These are phyloP conservation scores for Idaea aversata DNA, from an alignment of 2,888 invertebrate species.

Conservation along the genomic window DNA sequence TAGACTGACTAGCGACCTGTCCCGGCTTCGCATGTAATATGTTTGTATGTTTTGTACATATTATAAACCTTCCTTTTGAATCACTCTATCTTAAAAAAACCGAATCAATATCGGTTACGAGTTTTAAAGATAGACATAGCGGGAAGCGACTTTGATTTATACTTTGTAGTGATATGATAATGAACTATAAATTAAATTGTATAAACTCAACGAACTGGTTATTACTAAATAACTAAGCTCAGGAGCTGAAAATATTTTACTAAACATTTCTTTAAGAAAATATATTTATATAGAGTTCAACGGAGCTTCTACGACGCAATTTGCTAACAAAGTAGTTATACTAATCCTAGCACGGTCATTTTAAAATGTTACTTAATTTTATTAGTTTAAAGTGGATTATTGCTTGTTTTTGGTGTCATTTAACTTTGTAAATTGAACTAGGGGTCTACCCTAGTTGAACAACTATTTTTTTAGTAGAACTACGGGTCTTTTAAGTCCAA, in stretches of 20 bases:
- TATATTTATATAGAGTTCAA: background rate
- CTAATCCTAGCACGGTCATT: background rate
- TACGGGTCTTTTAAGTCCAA: too few species aligned
- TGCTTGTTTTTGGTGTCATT: background rate
- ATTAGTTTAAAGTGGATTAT: background rate
- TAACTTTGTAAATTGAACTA: background rate
- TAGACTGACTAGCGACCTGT: too few species aligned
- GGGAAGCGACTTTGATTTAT: background rate
- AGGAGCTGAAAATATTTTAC: background rate
- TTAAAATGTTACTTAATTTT: background rate
- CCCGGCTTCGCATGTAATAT: too few species aligned
- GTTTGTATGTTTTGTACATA: too few species aligned
- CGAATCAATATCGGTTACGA: too few species aligned
- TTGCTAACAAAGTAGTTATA: background rate
- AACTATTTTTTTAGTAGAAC: too few species aligned
- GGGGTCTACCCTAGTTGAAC: too few species aligned
- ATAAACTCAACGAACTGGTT: background rate
- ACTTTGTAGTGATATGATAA: background rate
- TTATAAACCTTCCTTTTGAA: too few species aligned
- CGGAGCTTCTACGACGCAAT: background rate
- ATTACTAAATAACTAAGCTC: background rate
- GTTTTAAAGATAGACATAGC: too few species aligned
- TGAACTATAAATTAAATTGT: background rate
- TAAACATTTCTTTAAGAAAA: background rate
- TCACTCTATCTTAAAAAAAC: too few species aligned